Base-by-base conservation (phyloP, 2,797 vertebrate species). In the Coracias cyanogaster region DNA sequence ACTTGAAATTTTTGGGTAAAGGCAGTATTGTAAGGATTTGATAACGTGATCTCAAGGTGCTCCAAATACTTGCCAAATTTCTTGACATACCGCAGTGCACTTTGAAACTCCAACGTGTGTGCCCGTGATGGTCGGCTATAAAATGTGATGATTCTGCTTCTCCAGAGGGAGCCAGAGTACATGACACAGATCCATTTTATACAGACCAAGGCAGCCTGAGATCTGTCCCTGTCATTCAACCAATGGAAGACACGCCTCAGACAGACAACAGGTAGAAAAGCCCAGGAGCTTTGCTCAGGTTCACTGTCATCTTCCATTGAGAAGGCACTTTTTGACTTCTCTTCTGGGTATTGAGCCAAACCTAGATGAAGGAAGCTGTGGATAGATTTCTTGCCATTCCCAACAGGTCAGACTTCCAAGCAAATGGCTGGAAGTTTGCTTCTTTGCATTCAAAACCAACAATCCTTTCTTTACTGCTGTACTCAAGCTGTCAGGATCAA, bases 141-240 rank as follows among this genome's bases (percentile, higher is more conserved):
- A 89, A 98, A 98, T 1, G 94, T 94, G 96, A 99, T 98, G 70
- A 72, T 93, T 70, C 97, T 96, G 43, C 69, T 90, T 69, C 98
- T 97, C 98, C 98, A 98, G 52, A 98, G 97, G 60, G 97, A 97
- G 11, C 98, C 98, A 0, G 97, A 98, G 43, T 90, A 91, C 98
- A 98, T 98, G 60, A 95, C 82, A 6, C 92, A 93, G 78, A 94
- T 98, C 98, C 98, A 98, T 45, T 95, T 98, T 43, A 79, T 97
- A 84, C 98, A 98, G 64, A 98, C 98, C 37, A 98, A 94, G 33
- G 97, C 96, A 10, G 98, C 98, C 21, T 25, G 94, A 62, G 92
- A 95, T 80, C 98, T 97, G 82, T 98, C 97, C 43, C 55, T 85
- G 87, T 98, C 97, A 5, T 94, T 83, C 45, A 98, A 96, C 96